Evolutionary conservation across 2,888 invertebrate genomes (phyloP).

Genomic region (Apamea monoglypha): DNA sequence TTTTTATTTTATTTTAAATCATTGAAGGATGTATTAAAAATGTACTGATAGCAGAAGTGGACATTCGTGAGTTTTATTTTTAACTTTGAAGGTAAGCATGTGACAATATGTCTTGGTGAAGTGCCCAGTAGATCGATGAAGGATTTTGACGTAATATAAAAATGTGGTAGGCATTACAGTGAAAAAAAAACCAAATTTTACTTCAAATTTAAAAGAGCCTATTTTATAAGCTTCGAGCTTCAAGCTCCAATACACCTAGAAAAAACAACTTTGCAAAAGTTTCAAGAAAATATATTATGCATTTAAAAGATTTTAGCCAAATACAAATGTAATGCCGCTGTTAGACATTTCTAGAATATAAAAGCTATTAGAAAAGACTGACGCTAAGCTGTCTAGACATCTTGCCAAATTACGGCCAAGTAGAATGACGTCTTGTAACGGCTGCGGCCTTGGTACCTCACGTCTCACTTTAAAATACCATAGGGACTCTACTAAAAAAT

Average conservation of each 20-base stretch:
- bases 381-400: constrained; percentile 63
- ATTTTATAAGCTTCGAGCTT: too few species aligned
- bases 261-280: not conserved
- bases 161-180: not conserved
- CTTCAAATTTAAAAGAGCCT: not conserved
- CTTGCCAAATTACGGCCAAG: constrained; percentile 57
- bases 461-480: constrained; percentile 43
- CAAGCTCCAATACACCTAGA: not conserved
- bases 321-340: constrained; percentile 37
- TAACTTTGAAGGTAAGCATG: constrained; percentile 17
- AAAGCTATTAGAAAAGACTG: constrained; percentile 61
- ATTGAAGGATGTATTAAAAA: constrained; percentile 35
- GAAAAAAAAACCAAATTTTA: not conserved
- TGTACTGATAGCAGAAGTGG: not conserved
- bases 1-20: constrained; percentile 31
- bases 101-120: not conserved
- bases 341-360: constrained; percentile 52
- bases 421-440: constrained; percentile 43
- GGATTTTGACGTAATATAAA: not conserved
- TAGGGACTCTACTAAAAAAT: constrained; percentile 29
- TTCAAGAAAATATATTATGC: constrained; percentile 2
- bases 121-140: constrained; percentile 7
- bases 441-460: constrained; percentile 34
- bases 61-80: constrained; percentile 21
- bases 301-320: constrained; percentile 8